A percentile compares a stretch with the other conserved stretches of the same genome.
Conservation (phyloP, 2,797 vertebrate species). For the Leucoraja ocellata region DNA sequence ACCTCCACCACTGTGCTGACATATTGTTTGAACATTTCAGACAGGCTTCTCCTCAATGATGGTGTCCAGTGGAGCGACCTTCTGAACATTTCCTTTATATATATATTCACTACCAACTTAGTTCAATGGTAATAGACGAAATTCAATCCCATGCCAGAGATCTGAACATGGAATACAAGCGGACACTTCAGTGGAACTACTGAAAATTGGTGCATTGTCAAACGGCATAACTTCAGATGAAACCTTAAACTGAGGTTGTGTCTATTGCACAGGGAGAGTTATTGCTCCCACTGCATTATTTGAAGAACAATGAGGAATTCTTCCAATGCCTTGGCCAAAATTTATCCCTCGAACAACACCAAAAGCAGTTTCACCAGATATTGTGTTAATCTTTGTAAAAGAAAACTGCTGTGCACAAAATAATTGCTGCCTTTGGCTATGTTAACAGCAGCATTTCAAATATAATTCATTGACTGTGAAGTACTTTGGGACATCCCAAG, state of each 20-base stretch:
- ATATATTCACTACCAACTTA: neutral
- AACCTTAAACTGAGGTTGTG: neutral
- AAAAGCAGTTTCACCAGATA: neutral
- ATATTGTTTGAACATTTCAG: neutral
- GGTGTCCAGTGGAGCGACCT: neutral
- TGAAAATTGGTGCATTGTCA: neutral
- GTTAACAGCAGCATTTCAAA: neutral
- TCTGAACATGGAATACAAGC: neutral
- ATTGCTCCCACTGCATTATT: neutral
- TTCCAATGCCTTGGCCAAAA: neutral
- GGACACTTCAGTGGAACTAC: neutral
- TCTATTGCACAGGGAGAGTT: neutral
- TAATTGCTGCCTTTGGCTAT: neutral
- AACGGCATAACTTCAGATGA: neutral
- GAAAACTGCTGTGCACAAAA: neutral
- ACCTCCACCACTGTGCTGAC: too few relatives aligned
- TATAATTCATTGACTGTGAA: neutral
- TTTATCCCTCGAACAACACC: neutral
- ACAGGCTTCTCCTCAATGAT: neutral
- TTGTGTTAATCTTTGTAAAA: neutral
- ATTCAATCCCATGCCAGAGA: neutral
- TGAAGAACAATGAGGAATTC: neutral
- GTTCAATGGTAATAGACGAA: too few relatives aligned
- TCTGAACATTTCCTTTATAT: conserved; percentile 9
- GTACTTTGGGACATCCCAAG: neutral